These are phyloP conservation scores for Agrypnus murinus DNA, from an alignment of 2,888 invertebrate genomes.

Conservation along the genomic window DNA sequence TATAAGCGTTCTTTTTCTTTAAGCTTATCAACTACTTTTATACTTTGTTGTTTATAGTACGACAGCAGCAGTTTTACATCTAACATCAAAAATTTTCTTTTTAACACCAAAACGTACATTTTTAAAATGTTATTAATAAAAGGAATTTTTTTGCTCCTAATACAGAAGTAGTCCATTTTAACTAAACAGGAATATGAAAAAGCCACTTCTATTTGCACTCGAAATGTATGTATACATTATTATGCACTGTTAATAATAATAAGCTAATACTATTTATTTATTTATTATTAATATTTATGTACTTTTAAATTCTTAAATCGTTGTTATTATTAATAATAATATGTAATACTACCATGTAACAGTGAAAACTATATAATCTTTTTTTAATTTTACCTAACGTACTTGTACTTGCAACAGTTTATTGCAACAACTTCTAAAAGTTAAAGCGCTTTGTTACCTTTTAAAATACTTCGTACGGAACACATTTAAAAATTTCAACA, in stretches of 20 bases:
- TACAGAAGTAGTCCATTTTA: not conserved
- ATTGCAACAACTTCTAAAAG: slow-evolving; percentile 33
- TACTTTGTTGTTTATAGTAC: slow-evolving; percentile 45
- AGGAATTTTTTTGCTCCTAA: slow-evolving; percentile 1
- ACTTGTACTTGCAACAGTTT: slow-evolving; percentile 33
- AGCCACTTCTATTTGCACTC: slow-evolving; percentile 16
- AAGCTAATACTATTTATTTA: not conserved
- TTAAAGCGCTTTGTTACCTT: slow-evolving; percentile 50
- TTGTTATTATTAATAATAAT: slow-evolving; percentile 17
- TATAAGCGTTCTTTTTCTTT: slow-evolving; percentile 46
- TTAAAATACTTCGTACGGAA: slow-evolving; percentile 38
- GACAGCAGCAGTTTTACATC: slow-evolving; percentile 50
- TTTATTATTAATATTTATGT: slow-evolving; percentile 19
- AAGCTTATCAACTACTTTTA: slow-evolving; percentile 47
- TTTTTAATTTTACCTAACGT: slow-evolving; percentile 11
- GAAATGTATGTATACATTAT: slow-evolving; percentile 10
- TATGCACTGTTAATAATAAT: no score
- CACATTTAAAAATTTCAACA: slow-evolving; percentile 36
- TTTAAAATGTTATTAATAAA: not conserved
- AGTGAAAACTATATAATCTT: slow-evolving; percentile 33
- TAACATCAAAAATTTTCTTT: slow-evolving; percentile 44
- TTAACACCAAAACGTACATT: slow-evolving; percentile 44
- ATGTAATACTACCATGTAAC: slow-evolving; percentile 4
- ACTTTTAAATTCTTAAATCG: slow-evolving; percentile 17
- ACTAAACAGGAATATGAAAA: slow-evolving; percentile 13